Base-by-base conservation (phyloP, 2,888 invertebrate genomes). In the Ethmia dodecea region DNA sequence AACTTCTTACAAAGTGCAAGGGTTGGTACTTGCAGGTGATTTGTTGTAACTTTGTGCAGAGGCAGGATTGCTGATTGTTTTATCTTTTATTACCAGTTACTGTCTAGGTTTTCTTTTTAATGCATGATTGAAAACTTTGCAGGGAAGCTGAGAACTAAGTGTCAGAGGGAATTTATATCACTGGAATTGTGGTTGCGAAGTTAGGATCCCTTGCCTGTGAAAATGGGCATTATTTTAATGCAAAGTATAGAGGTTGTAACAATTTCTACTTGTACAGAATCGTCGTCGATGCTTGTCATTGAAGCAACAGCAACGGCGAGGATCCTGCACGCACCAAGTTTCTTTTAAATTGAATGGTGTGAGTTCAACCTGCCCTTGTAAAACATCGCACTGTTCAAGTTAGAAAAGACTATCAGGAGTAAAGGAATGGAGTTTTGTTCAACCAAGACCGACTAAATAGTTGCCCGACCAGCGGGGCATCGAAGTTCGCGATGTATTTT, bases 171-270 rank as follows among this genome's bases (percentile, higher is more conserved):
- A 70, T 64, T 5, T 61, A 16, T 66, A 63, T 83, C 81, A 81
- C 84, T 80, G 81, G 69, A 73, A 66, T 67, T 70, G 77, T 61
- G 81, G 72, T 74, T 71, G 79, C 70, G 83, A 66, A 74, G 81
- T 78, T 81, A 77, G 83, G 80, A 83, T 83, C 83, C 86, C 84
- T 86, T 86, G 86, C 87, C 87, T 87, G 88, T 89, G 90, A 91
- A 91, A 92, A 92, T 91, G 90, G 91, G 91, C 93, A 93, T 93
- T 93, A 93, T 90, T 93, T 93, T 93, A 91, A 92, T 93, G 93
- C 93, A 93, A 93, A 93, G 93, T 93, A 93, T 93, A 93, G 93
- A 93, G 91, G 92, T 93, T 92, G 92, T 92, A 91, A 86, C 79
- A 74, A 67, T 83, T 78, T 77, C 69, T 83, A 80, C 66, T 64